phyloP scores from a whole-genome alignment of 1,140 invertebrate genomes.

The Tribolium madens region DNA sequence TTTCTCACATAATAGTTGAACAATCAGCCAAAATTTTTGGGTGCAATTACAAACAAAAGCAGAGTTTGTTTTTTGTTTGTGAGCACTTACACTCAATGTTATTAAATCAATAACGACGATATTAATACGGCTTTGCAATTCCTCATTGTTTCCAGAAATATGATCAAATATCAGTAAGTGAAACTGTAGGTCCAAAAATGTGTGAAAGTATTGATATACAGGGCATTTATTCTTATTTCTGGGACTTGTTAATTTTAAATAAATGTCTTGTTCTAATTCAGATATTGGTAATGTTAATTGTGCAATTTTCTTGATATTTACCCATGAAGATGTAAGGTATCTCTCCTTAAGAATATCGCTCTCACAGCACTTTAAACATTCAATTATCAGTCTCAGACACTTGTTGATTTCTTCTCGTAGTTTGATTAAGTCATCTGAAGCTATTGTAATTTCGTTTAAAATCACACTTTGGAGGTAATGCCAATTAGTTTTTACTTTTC shows the following conservation, averaged over 20 bases:
- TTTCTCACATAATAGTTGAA: constrained; percentile 51
- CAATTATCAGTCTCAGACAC: constrained; percentile 46
- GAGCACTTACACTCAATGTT: constrained; percentile 47
- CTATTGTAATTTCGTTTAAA: constrained; percentile 43
- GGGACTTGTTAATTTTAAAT: constrained; percentile 47
- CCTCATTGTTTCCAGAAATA: constrained; percentile 42
- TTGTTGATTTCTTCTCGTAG: constrained; percentile 51
- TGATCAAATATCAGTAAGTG: constrained; percentile 50
- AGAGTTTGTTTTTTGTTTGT: constrained; percentile 41
- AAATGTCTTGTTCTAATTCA: constrained; percentile 46
- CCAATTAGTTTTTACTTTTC: constrained; percentile 54
- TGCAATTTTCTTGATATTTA: constrained; percentile 35
- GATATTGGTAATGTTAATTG: constrained; percentile 38
- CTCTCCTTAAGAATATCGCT: constrained; percentile 28
- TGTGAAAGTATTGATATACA: constrained; percentile 59
- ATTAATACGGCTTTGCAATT: constrained; percentile 44
- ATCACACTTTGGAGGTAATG: constrained; percentile 55
- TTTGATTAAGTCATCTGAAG: constrained; percentile 37
- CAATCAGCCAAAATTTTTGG: constrained; percentile 51
- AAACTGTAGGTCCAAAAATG: constrained; percentile 56
- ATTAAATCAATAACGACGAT: constrained; percentile 53
- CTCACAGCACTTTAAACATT: constrained; percentile 45
- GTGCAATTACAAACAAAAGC: constrained; percentile 53
- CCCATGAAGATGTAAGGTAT: constrained; percentile 1
- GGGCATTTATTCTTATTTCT: constrained; percentile 44